Percentiles rank a stretch among this genome's conserved stretches.
Evolutionary conservation across 2,797 vertebrate genomes (phyloP).

Genomic region (Sparus aurata): DNA sequence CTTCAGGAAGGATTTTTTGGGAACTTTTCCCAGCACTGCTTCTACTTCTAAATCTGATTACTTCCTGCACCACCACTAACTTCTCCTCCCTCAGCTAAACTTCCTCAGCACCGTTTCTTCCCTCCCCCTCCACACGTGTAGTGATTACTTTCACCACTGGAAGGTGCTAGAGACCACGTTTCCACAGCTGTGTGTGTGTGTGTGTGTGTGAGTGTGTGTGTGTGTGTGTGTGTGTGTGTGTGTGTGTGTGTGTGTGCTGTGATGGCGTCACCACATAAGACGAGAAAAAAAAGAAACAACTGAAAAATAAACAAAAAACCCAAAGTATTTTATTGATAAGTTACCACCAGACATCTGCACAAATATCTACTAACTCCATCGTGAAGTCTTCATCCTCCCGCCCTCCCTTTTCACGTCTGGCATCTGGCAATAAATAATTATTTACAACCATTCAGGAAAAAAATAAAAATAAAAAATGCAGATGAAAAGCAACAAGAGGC

Average conservation of each 20-base stretch:
- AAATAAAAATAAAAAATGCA: conserved; percentile 45
- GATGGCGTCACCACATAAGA: neutral
- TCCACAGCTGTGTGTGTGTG: neutral
- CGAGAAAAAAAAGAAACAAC: neutral
- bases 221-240: neutral
- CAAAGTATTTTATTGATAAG: conserved; percentile 70
- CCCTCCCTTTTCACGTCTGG: conserved; percentile 65
- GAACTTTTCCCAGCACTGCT: too few relatives aligned
- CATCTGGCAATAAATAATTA: conserved; percentile 96
- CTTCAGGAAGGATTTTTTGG: too few relatives aligned
- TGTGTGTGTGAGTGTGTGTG: too few relatives aligned
- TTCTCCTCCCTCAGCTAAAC: neutral
- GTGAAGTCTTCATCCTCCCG: conserved; percentile 32
- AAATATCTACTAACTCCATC: conserved; percentile 26
- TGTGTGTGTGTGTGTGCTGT: neutral
- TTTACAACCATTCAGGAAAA: conserved; percentile 91
- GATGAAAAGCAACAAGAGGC: conserved; percentile 70
- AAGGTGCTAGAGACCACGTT: conserved; percentile 54
- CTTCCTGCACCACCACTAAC: neutral
- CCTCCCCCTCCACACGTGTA: neutral
- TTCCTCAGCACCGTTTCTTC: neutral
- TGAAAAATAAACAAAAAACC: conserved; percentile 7
- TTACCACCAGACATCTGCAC: conserved; percentile 56
- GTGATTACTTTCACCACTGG: conserved; percentile 35
- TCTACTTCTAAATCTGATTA: neutral